phyloP scores from a whole-genome alignment of 2,888 invertebrate genomes.

The Lithophane socia region DNA sequence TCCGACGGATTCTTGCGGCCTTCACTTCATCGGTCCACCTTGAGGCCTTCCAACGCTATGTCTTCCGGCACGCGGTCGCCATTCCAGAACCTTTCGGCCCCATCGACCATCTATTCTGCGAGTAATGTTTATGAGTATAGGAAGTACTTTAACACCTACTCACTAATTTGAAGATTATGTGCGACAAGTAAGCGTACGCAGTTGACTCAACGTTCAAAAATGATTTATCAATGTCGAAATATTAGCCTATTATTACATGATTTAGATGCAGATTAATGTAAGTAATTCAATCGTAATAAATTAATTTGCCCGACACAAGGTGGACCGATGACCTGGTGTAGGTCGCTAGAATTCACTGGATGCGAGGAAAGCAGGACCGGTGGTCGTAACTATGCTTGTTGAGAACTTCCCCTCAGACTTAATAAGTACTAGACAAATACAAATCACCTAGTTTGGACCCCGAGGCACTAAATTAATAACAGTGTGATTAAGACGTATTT shows the following conservation, averaged over 20 bases:
- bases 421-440: neutral
- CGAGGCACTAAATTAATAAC: slow-evolving; percentile 21
- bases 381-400: too few species aligned
- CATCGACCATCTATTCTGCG: too few species aligned
- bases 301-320: neutral
- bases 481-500: neutral
- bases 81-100: too few species aligned
- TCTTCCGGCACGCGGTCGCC: too few species aligned
- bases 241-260: neutral
- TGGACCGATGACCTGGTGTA: neutral
- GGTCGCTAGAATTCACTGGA: neutral
- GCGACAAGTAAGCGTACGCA: slow-evolving; percentile 2
- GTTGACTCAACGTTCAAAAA: neutral
- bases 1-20: too few species aligned
- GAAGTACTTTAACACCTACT: slow-evolving; percentile 16
- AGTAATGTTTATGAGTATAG: neutral
- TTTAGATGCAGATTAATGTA: neutral
- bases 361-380: neutral
- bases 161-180: slow-evolving; percentile 29
- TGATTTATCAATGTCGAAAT: slow-evolving; percentile 8
- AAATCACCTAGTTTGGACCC: neutral
- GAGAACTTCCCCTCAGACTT: too few species aligned
- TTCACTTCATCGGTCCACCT: too few species aligned
- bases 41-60: too few species aligned
- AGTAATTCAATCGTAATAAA: slow-evolving; percentile 5